These are phyloP conservation scores for human (Homo sapiens) DNA, from an alignment of 2,113 vertebrate species.

Conservation along the genomic window GRCh38 chr9:70981001-70981500, in stretches of 20 bases:
- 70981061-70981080: background rate
- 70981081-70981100: background rate
- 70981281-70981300: background rate
- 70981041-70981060: background rate
- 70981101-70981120: background rate
- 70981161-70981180: background rate
- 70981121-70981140: background rate
- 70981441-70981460: background rate
- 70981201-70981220: background rate
- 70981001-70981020: background rate
- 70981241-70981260: background rate
- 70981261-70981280: background rate
- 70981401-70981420: conserved; percentile 11
- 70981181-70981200: background rate
- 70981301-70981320: conserved; percentile 37
- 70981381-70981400: background rate
- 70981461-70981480: background rate
- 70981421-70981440: background rate
- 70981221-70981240: background rate
- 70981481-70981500: background rate
- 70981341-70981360: conserved; percentile 14
- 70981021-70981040: background rate
- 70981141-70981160: background rate
- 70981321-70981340: conserved; percentile 69
- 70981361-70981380: conserved; percentile 66